Conservation (phyloP, 2,113 vertebrate genomes). For the Poeciliopsis occidentalis region DNA sequence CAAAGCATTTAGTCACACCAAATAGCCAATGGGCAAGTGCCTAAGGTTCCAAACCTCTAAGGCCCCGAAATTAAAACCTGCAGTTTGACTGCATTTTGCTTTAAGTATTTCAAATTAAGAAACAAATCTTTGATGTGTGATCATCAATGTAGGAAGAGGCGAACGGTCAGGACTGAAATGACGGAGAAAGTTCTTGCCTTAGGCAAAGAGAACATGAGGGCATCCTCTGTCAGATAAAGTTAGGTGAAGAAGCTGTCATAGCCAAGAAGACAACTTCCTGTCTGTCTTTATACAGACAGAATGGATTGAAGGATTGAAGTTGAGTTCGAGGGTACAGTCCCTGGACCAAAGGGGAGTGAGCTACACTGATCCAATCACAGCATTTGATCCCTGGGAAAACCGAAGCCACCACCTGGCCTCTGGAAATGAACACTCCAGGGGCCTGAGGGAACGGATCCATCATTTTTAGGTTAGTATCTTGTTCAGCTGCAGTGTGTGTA, state of each 20-base stretch:
- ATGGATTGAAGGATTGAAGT: not conserved
- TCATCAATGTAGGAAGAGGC: slow-evolving; percentile 11
- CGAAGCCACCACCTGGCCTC: slow-evolving; percentile 54
- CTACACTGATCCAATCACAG: slow-evolving; percentile 59
- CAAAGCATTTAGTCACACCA: not conserved
- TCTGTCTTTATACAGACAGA: slow-evolving; percentile 45
- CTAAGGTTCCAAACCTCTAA: not conserved
- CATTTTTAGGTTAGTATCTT: slow-evolving; percentile 43
- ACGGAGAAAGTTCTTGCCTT: slow-evolving; percentile 46
- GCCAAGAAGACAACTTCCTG: slow-evolving; percentile 38
- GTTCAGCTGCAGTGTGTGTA: slow-evolving; percentile 14
- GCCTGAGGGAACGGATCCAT: slow-evolving; percentile 65
- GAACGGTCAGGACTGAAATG: slow-evolving; percentile 36
- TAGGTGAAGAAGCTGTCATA: slow-evolving; percentile 54
- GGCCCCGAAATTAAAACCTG: not conserved
- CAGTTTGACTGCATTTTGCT: not conserved
- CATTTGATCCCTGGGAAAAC: slow-evolving; percentile 75
- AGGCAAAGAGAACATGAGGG: slow-evolving; percentile 40
- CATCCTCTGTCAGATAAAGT: slow-evolving; percentile 34
- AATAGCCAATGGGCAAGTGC: not conserved
- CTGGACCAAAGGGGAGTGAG: slow-evolving; percentile 52
- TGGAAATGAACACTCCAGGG: slow-evolving; percentile 68
- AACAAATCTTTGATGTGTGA: slow-evolving; percentile 9
- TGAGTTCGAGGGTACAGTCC: slow-evolving; percentile 16
- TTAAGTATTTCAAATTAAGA: not conserved